Conservation (phyloP, 1,140 invertebrate genomes). For the Wiebesia pumilae region DNA sequence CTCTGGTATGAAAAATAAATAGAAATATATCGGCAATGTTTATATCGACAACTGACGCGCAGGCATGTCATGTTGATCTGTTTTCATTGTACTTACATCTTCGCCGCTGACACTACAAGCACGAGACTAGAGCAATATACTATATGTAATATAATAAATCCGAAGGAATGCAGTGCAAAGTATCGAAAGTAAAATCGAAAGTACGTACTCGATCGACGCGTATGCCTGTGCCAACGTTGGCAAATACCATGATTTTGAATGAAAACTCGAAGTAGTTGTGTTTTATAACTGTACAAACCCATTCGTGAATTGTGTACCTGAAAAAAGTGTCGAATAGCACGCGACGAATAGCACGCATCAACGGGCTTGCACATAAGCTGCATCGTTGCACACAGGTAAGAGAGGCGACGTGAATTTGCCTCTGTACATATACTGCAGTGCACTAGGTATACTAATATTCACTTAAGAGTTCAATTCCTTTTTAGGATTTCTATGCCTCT, state of each 20-base stretch:
- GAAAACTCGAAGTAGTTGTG: neutral
- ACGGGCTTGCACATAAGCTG: neutral
- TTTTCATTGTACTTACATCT: constrained; percentile 25
- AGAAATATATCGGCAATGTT: constrained; percentile 30
- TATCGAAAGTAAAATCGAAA: neutral
- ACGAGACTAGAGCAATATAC: neutral
- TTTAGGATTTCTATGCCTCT: constrained; percentile 67
- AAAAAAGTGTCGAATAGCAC: neutral
- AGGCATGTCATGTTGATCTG: constrained; percentile 3
- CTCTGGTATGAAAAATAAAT: constrained; percentile 46
- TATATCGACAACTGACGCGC: neutral
- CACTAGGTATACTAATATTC: neutral
- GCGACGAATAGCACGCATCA: neutral
- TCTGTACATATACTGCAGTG: too few relatives aligned
- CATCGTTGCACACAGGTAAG: too few relatives aligned
- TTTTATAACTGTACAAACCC: neutral
- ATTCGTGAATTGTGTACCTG: neutral
- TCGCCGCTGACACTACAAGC: neutral
- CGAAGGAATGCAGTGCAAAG: neutral
- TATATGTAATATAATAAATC: neutral
- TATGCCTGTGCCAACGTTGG: too few relatives aligned
- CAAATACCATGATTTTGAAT: too few relatives aligned
- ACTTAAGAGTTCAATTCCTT: constrained; percentile 35
- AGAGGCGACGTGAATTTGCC: too few relatives aligned
- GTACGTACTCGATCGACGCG: too few relatives aligned